Evolutionary conservation across 2,888 invertebrate genomes (phyloP), one percentile per base, ranked within the genome.

Genomic region (Agrilus mali): DNA sequence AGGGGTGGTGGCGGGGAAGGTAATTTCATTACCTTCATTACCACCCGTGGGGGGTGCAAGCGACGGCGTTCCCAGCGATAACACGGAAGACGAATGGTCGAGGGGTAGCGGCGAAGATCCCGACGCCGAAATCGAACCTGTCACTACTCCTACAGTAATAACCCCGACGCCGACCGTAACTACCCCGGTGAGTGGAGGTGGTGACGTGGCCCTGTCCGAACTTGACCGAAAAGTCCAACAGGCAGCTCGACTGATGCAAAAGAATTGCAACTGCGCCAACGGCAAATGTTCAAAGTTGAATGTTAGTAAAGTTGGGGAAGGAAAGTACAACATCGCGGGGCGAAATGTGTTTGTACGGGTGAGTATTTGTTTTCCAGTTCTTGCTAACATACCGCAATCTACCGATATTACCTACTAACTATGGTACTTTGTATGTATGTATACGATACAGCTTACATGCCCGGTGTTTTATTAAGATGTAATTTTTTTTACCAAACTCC

Each of bases 281-380:
- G 79, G 78, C 41, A 79, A 77, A 57, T 83, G 85, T 64, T 78
- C 79, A 49, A 82, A 80, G 60, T 66, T 86, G 55, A 80, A 79
- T 65, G 81, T 85, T 52, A 78, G 80, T 60, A 85, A 86, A 65
- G 80, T 90, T 40, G 83, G 86, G 44, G 89, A 89, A 67, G 89
- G 89, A 13, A 81, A 83, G 48, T 90, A 89, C 68, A 80, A 82
- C 61, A 87, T 92, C 57, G 87, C 86, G 37, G 88, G 88, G 15
- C 76, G 86, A 55, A 86, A 85, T 58, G 87, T 90, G 42, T 89
- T 89, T 64, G 86, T 90, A 50, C 74, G 90, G 72, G 89, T 90
- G 67, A 72, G 78, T 68, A 41, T 39, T 41, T 20, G 7, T 3
- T 20, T 20, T n/a, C n/a, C n/a, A n/a, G n/a, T n/a, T n/a, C n/a